Evolutionary conservation across 2,797 vertebrate genomes (phyloP).

Genomic region (Cuculus canorus): DNA sequence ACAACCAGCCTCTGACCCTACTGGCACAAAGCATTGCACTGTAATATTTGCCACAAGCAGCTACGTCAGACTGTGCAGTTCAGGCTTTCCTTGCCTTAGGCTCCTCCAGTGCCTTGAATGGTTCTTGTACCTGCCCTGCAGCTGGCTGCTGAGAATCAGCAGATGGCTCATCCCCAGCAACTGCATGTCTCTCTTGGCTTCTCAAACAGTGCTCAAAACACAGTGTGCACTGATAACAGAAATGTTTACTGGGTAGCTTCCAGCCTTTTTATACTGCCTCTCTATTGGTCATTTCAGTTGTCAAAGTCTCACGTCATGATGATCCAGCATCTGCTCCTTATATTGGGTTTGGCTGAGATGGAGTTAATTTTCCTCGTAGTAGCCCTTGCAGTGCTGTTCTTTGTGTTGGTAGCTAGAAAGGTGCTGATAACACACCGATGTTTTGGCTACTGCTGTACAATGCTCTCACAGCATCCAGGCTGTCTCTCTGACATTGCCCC

Average conservation of each 20-base stretch:
- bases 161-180: background rate
- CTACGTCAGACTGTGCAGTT: background rate
- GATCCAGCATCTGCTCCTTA: background rate
- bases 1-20: background rate
- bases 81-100: background rate
- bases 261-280: background rate
- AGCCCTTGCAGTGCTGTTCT: no score
- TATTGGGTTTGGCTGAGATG: no score
- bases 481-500: no score
- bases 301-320: background rate
- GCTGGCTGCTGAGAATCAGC: background rate
- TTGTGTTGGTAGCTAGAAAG: no score
- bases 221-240: background rate
- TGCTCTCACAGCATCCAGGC: no score
- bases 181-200: background rate
- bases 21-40: background rate
- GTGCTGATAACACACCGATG: no score
- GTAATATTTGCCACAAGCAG: background rate
- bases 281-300: background rate
- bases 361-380: no score
- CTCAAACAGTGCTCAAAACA: background rate
- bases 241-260: background rate
- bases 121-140: background rate
- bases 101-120: background rate
- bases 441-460: no score